These are phyloP conservation scores for Tyrannus savana DNA, from an alignment of 2,113 vertebrate species.

Conservation along the genomic window DNA sequence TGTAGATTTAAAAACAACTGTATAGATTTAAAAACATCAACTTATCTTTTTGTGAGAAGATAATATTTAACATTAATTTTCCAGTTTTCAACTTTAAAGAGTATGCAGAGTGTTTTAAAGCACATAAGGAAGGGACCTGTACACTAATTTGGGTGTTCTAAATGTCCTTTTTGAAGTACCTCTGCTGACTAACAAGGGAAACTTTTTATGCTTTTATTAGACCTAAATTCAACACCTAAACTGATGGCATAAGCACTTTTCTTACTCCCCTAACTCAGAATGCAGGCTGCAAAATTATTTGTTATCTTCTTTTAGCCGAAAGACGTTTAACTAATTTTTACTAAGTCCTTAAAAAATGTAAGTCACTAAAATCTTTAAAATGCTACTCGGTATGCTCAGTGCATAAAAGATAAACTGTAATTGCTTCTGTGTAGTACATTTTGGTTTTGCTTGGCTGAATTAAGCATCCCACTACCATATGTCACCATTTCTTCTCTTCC, in stretches of 20 bases:
- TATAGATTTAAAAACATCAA: background rate
- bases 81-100: background rate
- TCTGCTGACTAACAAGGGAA: background rate
- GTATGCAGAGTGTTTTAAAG: background rate
- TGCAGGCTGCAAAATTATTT: background rate
- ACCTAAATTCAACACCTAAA: background rate
- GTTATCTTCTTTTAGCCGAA: background rate
- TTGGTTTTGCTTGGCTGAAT: constrained; percentile 9
- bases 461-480: constrained; percentile 63
- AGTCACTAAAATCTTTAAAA: constrained; percentile 3
- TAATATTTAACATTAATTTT: background rate
- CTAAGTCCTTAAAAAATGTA: background rate
- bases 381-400: background rate
- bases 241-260: background rate
- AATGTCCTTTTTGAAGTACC: background rate
- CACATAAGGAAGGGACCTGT: background rate
- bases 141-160: background rate
- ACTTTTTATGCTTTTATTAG: background rate
- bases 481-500: constrained; percentile 55
- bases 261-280: background rate
- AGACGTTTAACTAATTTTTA: background rate
- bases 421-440: constrained; percentile 44
- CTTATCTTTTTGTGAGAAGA: background rate
- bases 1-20: background rate
- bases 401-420: constrained; percentile 42